Evolutionary conservation across 2,888 invertebrate genomes (phyloP), one percentile per base, ranked within the genome.

Genomic region (Tachina fera): DNA sequence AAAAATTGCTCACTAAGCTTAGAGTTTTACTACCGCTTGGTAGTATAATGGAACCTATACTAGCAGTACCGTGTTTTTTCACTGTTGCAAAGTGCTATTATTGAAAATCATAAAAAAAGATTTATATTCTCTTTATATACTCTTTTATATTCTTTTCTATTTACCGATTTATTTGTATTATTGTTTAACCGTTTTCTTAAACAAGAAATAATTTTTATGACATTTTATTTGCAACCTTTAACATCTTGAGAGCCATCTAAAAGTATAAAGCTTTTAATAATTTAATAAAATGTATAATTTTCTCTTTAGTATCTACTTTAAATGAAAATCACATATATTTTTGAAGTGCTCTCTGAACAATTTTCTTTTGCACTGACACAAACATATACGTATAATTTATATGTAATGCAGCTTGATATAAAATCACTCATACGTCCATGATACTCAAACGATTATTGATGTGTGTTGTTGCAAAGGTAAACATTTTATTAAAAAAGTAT

Each of bases 341-440:
- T 39, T 76, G 14, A 67, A 47, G 76, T 19, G 56, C 16, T 31
- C 45, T 31, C 45, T 47, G 14, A 31, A 58, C 45, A 41, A 19
- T 19, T 60, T 39, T 45, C 39, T 47, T 16, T 19, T 6, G 31
- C 9, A 31, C 16, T 65, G 65, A 14, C 76, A 31, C 31, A 31
- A 0, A 6, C 4, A 31, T 6, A 31, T 31, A 31, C 31, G 13
- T 45, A 56, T 68, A 68, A 56, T 58, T 68, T 16, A 77, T 77
- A 68, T 68, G 39, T 39, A 68, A 67, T 58, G 19, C 58, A 13
- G 1, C 3, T 16, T 14, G 39, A 31, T 68, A 49, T 41, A 49
- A 68, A 68, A 76, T 49, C 47, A 58, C 68, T 68, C 58, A 68
- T 77, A 77, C 68, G 63, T 2, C 4, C 0, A 4, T 19, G 8